Evolutionary conservation across 2,888 invertebrate species (phyloP).

Genomic region (Nymphalis urticae): DNA sequence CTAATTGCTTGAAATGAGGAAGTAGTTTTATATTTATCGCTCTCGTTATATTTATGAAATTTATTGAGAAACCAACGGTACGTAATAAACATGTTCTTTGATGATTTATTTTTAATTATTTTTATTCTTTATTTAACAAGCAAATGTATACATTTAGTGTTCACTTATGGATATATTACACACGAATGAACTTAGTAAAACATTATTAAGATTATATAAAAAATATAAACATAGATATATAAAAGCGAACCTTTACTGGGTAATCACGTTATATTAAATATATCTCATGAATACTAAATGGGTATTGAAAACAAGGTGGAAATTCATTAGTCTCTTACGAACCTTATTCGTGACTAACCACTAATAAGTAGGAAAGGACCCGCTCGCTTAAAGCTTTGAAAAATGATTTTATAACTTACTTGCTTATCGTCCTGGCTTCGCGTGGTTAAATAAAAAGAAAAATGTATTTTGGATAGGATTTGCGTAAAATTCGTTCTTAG

Average conservation of each 20-base stretch:
- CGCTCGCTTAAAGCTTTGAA: conserved; percentile 1
- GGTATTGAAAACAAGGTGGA: conserved; percentile 69
- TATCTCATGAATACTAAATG: conserved; percentile 65
- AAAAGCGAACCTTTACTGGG: not conserved
- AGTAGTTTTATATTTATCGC: no score
- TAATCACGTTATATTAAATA: not conserved
- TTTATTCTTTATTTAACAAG: not conserved
- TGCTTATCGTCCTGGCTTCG: no score
- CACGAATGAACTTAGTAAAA: no score
- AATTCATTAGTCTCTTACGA: conserved; percentile 63
- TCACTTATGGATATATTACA: no score
- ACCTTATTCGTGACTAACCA: conserved; percentile 61
- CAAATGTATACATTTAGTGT: no score
- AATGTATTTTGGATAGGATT: no score
- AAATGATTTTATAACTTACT: not conserved
- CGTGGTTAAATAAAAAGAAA: no score
- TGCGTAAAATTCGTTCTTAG: no score
- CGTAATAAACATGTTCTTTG: no score
- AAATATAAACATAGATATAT: no score
- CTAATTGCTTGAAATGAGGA: not conserved
- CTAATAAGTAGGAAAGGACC: conserved; percentile 35
- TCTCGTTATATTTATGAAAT: no score
- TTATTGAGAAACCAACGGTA: no score
- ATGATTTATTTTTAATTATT: not conserved
- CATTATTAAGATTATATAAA: not conserved